These are phyloP conservation scores for Amphilophus citrinellus DNA, from an alignment of 2,113 vertebrate species.

Conservation along the genomic window DNA sequence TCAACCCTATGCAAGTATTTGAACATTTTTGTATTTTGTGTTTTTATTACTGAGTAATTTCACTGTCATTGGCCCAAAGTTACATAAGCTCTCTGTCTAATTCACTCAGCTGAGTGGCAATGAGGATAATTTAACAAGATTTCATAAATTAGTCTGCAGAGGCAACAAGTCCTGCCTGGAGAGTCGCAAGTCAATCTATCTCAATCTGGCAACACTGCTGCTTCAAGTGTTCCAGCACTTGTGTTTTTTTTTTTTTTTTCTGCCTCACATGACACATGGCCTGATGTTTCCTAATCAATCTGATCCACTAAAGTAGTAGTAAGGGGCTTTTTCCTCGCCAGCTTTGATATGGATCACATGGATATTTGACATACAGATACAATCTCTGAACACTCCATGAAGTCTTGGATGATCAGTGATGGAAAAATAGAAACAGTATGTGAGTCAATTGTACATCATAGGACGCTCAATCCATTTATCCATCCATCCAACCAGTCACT, in stretches of 20 bases:
- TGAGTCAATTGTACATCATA: neutral
- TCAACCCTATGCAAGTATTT: neutral
- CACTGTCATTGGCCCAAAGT: conserved; percentile 13
- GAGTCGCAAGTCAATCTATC: conserved; percentile 31
- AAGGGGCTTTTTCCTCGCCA: neutral
- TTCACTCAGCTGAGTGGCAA: conserved; percentile 25
- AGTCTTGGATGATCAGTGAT: neutral
- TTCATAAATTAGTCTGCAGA: conserved; percentile 45
- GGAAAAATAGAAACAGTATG: neutral
- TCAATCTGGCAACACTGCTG: conserved; percentile 31
- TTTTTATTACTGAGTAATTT: neutral
- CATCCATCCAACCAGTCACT: neutral
- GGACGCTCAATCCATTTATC: too few relatives aligned
- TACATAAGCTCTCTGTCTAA: conserved; percentile 9
- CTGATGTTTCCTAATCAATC: neutral
- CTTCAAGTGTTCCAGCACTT: conserved; percentile 4
- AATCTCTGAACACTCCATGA: neutral
- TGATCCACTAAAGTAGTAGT: neutral
- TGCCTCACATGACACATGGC: neutral
- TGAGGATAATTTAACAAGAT: conserved; percentile 48
- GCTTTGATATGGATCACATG: neutral
- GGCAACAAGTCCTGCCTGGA: conserved; percentile 36
- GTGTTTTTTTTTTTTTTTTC: neutral
- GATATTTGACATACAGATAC: neutral
- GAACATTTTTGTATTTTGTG: neutral